A percentile compares a stretch with the other conserved stretches of the same genome.
phyloP scores from a whole-genome alignment of 2,888 invertebrate species.

The Entomobrya proxima region DNA sequence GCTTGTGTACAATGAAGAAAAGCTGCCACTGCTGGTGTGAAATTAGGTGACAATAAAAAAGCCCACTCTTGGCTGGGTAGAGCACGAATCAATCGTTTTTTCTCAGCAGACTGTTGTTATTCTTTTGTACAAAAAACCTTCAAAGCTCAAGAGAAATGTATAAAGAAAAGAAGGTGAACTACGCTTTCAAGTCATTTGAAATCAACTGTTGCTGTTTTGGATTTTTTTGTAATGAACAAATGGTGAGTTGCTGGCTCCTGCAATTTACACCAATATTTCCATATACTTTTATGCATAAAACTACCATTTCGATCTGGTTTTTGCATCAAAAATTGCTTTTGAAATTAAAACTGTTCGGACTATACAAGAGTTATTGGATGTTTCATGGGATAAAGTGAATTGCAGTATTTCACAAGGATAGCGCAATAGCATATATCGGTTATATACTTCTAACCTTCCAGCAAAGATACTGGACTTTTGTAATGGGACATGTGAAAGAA shows the following conservation, averaged over 20 bases:
- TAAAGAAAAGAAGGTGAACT: too few species aligned
- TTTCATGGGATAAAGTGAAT: neutral
- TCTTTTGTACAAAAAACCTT: neutral
- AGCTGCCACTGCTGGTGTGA: conserved; percentile 53
- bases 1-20: neutral
- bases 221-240: too few species aligned
- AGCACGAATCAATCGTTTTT: conserved; percentile 59
- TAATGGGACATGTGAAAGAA: neutral
- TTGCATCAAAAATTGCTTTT: conserved; percentile 59
- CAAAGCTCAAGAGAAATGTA: too few species aligned
- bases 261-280: too few species aligned
- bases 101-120: conserved; percentile 22
- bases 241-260: too few species aligned
- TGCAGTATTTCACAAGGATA: neutral
- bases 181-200: too few species aligned
- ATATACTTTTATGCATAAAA: conserved; percentile 49
- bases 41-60: conserved; percentile 66
- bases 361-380: neutral
- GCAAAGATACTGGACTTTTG: neutral
- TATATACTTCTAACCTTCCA: neutral
- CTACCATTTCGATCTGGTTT: conserved; percentile 59
- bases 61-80: conserved; percentile 52
- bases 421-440: too few species aligned
- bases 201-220: too few species aligned
- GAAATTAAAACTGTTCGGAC: conserved; percentile 38